Evolutionary conservation across 2,888 invertebrate genomes (phyloP).

Genomic region (Rotaria macrura): DNA sequence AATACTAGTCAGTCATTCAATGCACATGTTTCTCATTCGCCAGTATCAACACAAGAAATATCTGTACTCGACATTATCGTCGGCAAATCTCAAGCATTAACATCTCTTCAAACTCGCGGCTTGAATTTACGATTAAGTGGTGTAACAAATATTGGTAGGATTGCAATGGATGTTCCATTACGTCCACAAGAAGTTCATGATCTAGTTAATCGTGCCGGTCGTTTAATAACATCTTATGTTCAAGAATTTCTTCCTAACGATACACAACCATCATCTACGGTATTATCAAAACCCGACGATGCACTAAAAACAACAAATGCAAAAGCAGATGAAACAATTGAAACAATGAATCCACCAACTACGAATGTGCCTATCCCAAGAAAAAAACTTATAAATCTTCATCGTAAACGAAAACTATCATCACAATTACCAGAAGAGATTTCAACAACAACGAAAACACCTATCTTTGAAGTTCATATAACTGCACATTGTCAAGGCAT

Average conservation of each 20-base stretch:
- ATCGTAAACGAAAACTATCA: neutral
- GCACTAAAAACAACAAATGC: neutral
- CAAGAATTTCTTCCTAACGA: constrained; percentile 56
- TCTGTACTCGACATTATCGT: constrained; percentile 20
- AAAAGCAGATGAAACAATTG: neutral
- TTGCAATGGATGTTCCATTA: constrained; percentile 88
- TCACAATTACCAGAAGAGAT: neutral
- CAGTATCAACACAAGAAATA: constrained; percentile 25
- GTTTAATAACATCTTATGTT: constrained; percentile 78
- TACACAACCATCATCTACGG: neutral
- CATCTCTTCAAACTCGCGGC: constrained; percentile 11
- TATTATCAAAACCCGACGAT: neutral
- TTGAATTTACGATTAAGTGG: constrained; percentile 61
- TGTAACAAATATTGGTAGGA: constrained; percentile 73
- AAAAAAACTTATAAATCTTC: neutral
- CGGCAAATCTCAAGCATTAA: constrained; percentile 6
- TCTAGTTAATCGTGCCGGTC: constrained; percentile 80
- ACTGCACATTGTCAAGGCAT: constrained; percentile 52
- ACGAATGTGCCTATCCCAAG: neutral
- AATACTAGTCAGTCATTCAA: neutral
- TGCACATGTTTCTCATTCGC: neutral
- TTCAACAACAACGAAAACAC: neutral
- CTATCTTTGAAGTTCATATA: constrained; percentile 35
- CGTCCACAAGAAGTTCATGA: constrained; percentile 94
- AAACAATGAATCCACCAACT: neutral